Percentiles rank a stretch among this genome's conserved stretches.
These are phyloP conservation scores for Pseudococcus longispinus DNA, from an alignment of 2,888 invertebrate genomes.

Conservation along the genomic window DNA sequence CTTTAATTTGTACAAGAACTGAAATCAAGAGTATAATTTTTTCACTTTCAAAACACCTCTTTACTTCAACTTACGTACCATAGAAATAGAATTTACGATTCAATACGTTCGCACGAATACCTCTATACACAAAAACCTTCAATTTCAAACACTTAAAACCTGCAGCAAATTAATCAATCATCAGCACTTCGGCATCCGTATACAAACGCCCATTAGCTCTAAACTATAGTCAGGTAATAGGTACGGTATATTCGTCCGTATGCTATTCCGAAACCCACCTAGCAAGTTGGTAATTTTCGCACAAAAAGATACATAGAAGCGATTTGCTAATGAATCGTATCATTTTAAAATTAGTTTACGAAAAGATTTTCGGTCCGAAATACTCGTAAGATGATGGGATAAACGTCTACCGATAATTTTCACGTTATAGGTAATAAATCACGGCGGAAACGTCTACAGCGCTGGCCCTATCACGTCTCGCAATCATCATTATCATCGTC, in stretches of 20 bases:
- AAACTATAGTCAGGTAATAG: not conserved
- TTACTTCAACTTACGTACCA: not conserved
- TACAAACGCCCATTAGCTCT: not conserved
- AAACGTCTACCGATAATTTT: conserved; percentile 46
- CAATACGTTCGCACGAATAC: not conserved
- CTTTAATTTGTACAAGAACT: too few relatives aligned
- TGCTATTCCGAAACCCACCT: not conserved
- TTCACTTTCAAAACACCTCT: not conserved
- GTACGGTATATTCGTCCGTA: not conserved
- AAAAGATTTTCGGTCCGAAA: conserved; percentile 24
- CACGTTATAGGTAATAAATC: conserved; percentile 56
- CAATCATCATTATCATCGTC: conserved; percentile 54
- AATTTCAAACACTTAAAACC: not conserved
- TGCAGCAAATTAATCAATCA: not conserved
- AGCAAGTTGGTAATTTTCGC: not conserved
- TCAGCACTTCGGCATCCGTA: too few relatives aligned
- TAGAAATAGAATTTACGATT: not conserved
- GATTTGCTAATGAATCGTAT: conserved; percentile 47
- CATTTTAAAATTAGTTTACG: conserved; percentile 50
- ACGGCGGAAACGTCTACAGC: conserved; percentile 51
- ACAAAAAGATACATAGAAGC: not conserved
- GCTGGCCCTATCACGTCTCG: conserved; percentile 52
- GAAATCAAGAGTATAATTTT: not conserved
- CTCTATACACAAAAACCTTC: not conserved
- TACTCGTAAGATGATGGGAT: not conserved